These are phyloP conservation scores for Lindbergichthys nudifrons DNA, from an alignment of 2,797 vertebrate genomes.

Conservation along the genomic window DNA sequence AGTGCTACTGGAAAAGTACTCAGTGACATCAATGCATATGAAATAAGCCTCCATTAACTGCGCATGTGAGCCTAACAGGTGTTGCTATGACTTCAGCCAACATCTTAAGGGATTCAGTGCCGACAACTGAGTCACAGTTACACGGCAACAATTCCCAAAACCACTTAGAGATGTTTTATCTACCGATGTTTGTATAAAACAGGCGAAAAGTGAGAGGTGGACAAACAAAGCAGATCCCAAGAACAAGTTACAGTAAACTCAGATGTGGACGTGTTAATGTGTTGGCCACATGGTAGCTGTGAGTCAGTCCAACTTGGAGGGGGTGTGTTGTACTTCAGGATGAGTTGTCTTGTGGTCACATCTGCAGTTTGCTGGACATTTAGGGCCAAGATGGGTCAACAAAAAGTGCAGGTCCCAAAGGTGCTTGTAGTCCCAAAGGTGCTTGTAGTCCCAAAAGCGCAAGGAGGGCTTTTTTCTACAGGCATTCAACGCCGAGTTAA, in stretches of 20 bases:
- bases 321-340: constrained; percentile 32
- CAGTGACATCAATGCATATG: constrained; percentile 39
- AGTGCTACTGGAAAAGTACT: constrained; percentile 40
- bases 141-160: constrained; percentile 70
- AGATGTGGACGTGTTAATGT: constrained; percentile 46
- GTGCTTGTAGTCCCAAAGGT: no score
- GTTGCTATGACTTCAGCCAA: constrained; percentile 64
- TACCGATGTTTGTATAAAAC: constrained; percentile 40
- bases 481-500: constrained; percentile 16
- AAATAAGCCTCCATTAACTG: constrained; percentile 20
- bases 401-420: constrained; percentile 10
- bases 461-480: constrained; percentile 7
- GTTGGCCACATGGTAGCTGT: constrained; percentile 61
- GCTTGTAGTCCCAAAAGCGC: constrained; percentile 11
- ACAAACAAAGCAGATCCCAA: constrained; percentile 26
- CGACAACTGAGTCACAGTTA: constrained; percentile 58
- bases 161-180: constrained; percentile 37
- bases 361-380: constrained; percentile 40
- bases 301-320: constrained; percentile 14
- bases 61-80: constrained; percentile 49
- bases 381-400: constrained; percentile 36
- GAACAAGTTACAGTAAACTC: constrained; percentile 32
- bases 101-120: constrained; percentile 65
- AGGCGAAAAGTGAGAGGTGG: constrained; percentile 17
- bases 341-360: constrained; percentile 37